Percentiles rank a stretch among this genome's conserved stretches.
These are phyloP conservation scores for Hemichromis elongatus DNA, from an alignment of 2,113 vertebrate species.

Conservation along the genomic window DNA sequence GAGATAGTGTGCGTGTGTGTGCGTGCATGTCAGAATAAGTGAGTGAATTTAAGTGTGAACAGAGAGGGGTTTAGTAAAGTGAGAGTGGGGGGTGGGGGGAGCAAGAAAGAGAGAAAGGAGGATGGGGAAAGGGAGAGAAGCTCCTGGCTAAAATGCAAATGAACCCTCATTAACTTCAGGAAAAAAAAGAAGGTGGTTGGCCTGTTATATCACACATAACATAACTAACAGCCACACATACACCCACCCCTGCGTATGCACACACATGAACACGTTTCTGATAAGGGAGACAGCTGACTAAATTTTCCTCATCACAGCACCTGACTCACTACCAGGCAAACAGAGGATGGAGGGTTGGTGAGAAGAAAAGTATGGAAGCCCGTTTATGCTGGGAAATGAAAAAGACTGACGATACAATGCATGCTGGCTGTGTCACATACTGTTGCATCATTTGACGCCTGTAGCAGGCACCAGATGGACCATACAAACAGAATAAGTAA, in stretches of 20 bases:
- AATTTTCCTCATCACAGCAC: conserved; percentile 41
- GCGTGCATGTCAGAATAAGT: conserved; percentile 59
- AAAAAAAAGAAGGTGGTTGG: conserved; percentile 61
- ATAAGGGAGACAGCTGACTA: conserved; percentile 54
- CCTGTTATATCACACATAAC: conserved; percentile 66
- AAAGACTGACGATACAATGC: neutral
- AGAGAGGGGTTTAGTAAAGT: conserved; percentile 69
- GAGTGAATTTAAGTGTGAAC: conserved; percentile 70
- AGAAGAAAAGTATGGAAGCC: neutral
- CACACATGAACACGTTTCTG: neutral
- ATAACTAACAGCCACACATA: conserved; percentile 44
- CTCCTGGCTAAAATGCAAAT: conserved; percentile 73
- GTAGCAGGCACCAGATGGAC: neutral
- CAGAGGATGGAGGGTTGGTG: neutral
- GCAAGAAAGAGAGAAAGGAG: conserved; percentile 22
- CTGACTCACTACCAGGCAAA: conserved; percentile 45
- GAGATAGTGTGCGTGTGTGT: conserved; percentile 24
- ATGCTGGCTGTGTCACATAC: neutral
- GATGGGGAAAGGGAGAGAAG: conserved; percentile 12
- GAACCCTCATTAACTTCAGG: conserved; percentile 68
- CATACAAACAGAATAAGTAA: neutral
- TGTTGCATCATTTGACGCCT: neutral
- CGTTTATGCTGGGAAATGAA: neutral
- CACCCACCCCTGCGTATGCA: neutral
- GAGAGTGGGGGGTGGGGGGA: conserved; percentile 41